Conservation (phyloP, 2,888 invertebrate species). For the Tenodera sinensis region DNA sequence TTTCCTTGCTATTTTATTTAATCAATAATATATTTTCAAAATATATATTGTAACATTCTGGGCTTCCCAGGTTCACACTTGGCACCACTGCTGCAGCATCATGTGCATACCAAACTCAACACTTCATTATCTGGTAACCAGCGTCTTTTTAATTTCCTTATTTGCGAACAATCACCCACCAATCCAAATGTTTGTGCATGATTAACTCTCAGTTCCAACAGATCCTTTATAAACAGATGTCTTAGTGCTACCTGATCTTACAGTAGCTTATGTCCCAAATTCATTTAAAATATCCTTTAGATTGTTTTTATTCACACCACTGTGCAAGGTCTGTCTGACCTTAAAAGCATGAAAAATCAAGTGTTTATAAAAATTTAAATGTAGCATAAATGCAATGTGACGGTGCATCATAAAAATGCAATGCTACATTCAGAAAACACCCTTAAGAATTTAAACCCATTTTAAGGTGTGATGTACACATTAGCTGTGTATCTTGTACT, state of each 20-base stretch:
- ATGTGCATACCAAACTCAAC: not conserved
- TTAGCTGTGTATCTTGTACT: not conserved
- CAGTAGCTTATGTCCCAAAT: not conserved
- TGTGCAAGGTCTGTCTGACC: not conserved
- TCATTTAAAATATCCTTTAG: not conserved
- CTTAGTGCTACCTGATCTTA: not conserved
- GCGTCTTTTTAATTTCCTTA: not conserved
- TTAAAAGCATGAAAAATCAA: not conserved
- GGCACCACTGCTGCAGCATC: not conserved
- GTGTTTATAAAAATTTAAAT: not conserved
- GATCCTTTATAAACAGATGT: not conserved
- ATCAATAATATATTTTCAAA: not conserved
- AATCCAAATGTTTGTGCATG: not conserved
- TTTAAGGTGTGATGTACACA: not conserved
- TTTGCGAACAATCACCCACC: not conserved
- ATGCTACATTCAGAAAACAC: not conserved
- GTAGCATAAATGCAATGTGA: not conserved
- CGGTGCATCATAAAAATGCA: not conserved
- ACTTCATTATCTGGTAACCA: not conserved
- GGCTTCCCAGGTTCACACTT: not conserved
- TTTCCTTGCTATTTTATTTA: not conserved
- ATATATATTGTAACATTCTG: not conserved
- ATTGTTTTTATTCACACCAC: not conserved
- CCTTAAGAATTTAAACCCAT: not conserved
- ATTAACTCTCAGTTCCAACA: not conserved